Base-by-base conservation (phyloP, 2,888 invertebrate genomes). In the Nomada goodeniana region DNA sequence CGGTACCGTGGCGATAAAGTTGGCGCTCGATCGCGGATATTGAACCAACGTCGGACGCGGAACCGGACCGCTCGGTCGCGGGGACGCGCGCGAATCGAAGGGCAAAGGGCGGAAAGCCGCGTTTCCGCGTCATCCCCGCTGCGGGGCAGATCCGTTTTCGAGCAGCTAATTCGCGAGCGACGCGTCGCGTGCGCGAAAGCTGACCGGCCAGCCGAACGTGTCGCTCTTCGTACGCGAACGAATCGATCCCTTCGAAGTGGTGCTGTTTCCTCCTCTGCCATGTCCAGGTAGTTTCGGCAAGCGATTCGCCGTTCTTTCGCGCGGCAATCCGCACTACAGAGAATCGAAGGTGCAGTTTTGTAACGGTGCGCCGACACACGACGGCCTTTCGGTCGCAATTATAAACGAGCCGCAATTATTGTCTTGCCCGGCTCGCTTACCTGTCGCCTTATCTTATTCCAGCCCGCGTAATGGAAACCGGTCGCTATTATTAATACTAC, bases 1-100 rank as follows among this genome's bases (percentile, higher is more conserved):
- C 76, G 77, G 53, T 83, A 83, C 75, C 69, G n/a, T 81, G 70
- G 65, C 80, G 67, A 82, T 76, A 70, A 78, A 72, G 75, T 65
- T 50, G n/a, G 3, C 53, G 20, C 67, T 71, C 61, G 60, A 20
- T 47, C 55, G 57, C 18, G 69, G 47, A 55, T 72, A 82, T 73
- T 52, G 60, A 68, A 11, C 52, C 11, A 44, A 23, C n/a, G 36
- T 36, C n/a, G 36, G 36, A 26, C 50, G 61, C 47, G 20, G 15
- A 36, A 20, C 53, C 29, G 10, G 47, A 15, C 23, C 13, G 57
- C 26, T 2, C 20, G 23, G 23, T 20, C 23, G 26, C 23, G 52
- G 9, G n/a, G 42, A 11, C 26, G 50, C 5, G 9, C n/a, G 18
- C 18, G 26, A n/a, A 3, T 3, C 26, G 11, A 47, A 47, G 65